Evolutionary conservation across 1,140 invertebrate species (phyloP), one percentile per base, ranked within the genome.

Genomic region (Drosophila pruinosa): DNA sequence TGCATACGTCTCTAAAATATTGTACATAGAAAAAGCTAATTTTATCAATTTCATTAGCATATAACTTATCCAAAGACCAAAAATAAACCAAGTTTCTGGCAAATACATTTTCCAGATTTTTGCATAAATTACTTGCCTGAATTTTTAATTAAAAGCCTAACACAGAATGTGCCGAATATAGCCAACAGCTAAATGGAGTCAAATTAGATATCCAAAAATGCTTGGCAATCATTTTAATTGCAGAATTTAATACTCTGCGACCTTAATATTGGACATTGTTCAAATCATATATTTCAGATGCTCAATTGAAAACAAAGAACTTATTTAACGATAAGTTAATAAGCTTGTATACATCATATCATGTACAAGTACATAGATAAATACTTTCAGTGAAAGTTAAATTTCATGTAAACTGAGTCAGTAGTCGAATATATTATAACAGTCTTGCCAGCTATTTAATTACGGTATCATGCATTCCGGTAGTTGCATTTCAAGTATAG

Each of bases 31-130:
- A n/a, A 19, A 28, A 24, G 50, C 41, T 31, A 64, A 70, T 70
- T 56, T 70, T 26, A 54, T 39, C 48, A 56, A 70, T 64, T 64
- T 70, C 24, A 64, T 64, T 56, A 64, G 59, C 50, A 65, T 75
- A 71, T 61, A 17, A 72, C 43, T 73, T 48, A 21, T 24, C 21
- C 21, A 69, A 47, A 45, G 12, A 57, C n/a, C 53, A 28, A 52
- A 53, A 53, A 7, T 5, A 28, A 15, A 21, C 43, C 12, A 36
- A 38, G 38, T 24, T 28, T 12, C 2, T 12, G 26, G 17, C 15
- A 45, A 34, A 45, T 54, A 53, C 12, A 41, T 26, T 22, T 63
- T 14, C 22, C 26, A 24, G 39, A 71, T 39, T 64, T 71, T 52
- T 43, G 50, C 48, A 75, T 75, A 67, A 71, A 67, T 72, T 68